Evolutionary conservation across 2,888 invertebrate species (phyloP).

Genomic region (Sphinx pinastri): DNA sequence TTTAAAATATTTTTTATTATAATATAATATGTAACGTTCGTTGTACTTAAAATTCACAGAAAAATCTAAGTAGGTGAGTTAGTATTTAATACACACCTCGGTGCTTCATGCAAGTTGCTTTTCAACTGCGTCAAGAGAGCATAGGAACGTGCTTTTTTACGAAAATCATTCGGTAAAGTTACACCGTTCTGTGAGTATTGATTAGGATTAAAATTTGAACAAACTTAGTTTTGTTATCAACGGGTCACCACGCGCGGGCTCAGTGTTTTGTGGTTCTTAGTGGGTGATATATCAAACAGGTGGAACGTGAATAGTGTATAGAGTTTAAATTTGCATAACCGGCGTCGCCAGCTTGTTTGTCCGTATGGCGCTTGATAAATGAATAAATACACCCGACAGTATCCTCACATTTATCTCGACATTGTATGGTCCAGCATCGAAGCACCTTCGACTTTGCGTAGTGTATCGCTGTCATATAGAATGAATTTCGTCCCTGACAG

Average conservation of each 20-base stretch:
- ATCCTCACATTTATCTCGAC: too few relatives aligned
- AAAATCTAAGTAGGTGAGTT: too few relatives aligned
- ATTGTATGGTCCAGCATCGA: too few relatives aligned
- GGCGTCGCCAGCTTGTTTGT: not conserved
- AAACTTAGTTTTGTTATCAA: conserved; percentile 6
- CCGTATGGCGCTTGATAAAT: too few relatives aligned
- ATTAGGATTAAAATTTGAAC: conserved; percentile 23
- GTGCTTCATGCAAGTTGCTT: conserved; percentile 37
- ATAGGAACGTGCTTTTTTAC: not conserved
- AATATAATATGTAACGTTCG: too few relatives aligned
- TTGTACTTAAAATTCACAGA: too few relatives aligned
- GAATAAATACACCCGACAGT: too few relatives aligned
- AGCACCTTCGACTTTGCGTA: too few relatives aligned
- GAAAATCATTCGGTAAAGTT: conserved; percentile 24
- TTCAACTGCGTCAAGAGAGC: conserved; percentile 45
- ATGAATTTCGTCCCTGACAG: too few relatives aligned
- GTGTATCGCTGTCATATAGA: too few relatives aligned
- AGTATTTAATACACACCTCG: not conserved
- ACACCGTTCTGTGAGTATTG: not conserved
- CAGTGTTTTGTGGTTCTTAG: too few relatives aligned
- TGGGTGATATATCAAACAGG: not conserved
- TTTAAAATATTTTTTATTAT: too few relatives aligned
- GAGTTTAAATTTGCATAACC: not conserved
- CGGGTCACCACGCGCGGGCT: not conserved
- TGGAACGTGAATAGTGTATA: not conserved